These are phyloP conservation scores for Peromyscus leucopus DNA, from an alignment of 2,113 vertebrate species.

Conservation along the genomic window DNA sequence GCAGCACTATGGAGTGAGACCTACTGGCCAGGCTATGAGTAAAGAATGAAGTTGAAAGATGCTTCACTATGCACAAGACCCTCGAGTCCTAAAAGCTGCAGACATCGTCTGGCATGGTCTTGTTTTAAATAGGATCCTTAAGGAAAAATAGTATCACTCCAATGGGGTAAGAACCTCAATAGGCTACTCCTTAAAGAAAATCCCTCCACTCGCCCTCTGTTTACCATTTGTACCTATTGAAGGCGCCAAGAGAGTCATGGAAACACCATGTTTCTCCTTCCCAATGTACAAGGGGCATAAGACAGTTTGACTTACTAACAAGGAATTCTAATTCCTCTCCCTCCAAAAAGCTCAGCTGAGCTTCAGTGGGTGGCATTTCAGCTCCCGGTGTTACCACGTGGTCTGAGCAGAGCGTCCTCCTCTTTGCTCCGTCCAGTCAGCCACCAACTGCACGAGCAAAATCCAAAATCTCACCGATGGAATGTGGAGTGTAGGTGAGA, in stretches of 20 bases:
- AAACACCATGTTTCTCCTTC: neutral
- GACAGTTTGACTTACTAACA: slow-evolving; percentile 5
- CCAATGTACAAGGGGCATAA: neutral
- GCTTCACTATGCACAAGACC: neutral
- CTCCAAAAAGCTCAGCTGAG: neutral
- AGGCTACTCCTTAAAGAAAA: slow-evolving; percentile 5
- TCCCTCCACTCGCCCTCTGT: neutral
- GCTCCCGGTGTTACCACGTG: neutral
- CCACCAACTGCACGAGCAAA: neutral
- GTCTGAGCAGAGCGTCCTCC: neutral
- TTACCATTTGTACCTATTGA: neutral
- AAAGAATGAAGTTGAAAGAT: neutral
- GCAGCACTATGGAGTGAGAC: neutral
- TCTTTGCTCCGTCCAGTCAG: neutral
- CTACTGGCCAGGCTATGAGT: neutral
- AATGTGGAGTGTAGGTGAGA: slow-evolving; percentile 13
- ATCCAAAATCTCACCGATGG: neutral
- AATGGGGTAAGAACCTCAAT: neutral
- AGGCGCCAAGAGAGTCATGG: neutral
- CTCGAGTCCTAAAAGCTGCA: neutral
- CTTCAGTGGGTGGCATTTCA: accelerated
- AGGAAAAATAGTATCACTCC: neutral
- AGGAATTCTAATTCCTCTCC: neutral
- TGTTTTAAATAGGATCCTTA: neutral
- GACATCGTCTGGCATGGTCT: neutral